A percentile compares a stretch with the other conserved stretches of the same genome.
Evolutionary conservation across 2,888 invertebrate species (phyloP).

Genomic region (Punctoribates punctum): DNA sequence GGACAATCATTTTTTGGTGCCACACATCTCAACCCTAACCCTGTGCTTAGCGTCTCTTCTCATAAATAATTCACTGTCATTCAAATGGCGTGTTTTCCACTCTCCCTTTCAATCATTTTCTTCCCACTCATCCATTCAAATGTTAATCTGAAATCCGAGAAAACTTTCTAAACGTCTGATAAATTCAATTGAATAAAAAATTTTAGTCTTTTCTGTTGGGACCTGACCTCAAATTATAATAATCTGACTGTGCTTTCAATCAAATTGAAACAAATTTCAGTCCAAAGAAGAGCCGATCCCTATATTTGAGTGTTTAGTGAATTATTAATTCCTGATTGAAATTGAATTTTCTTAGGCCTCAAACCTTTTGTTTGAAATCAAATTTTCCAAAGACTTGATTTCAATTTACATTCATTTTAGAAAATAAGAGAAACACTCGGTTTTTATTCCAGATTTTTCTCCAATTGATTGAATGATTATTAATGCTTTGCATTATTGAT

Average conservation of each 20-base stretch:
- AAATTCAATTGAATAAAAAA: neutral
- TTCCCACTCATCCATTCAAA: slow-evolving; percentile 4
- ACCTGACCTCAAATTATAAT: neutral
- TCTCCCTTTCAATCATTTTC: slow-evolving; percentile 23
- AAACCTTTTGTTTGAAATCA: no score
- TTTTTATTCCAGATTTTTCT: neutral
- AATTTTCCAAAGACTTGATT: no score
- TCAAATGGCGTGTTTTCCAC: neutral
- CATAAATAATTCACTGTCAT: slow-evolving; percentile 35
- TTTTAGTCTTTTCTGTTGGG: neutral
- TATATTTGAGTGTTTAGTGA: neutral
- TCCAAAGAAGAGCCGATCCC: neutral
- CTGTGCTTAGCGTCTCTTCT: neutral
- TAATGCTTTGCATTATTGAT: no score
- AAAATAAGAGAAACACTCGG: no score
- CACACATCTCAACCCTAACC: neutral
- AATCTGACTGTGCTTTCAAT: neutral
- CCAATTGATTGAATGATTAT: no score
- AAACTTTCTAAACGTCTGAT: neutral
- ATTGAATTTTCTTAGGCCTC: no score
- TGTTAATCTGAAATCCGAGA: neutral
- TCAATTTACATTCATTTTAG: no score
- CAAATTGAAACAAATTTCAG: neutral
- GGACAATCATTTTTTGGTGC: neutral
- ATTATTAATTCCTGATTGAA: neutral